Conservation (phyloP, 2,797 vertebrate genomes). For the Neosilurus hyrtlii region DNA sequence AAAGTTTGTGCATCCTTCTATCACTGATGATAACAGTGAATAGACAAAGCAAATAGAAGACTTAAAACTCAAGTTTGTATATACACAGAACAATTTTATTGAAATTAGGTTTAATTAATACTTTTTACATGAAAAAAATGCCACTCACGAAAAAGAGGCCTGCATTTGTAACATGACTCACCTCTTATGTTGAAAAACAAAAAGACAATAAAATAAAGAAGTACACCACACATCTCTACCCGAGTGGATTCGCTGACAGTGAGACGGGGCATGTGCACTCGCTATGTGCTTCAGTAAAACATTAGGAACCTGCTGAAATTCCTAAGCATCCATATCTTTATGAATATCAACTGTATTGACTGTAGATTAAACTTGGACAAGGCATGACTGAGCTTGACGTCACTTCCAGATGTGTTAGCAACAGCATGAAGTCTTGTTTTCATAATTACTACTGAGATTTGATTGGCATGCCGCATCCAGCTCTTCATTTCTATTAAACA, state of each 20-base stretch:
- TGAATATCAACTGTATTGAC: neutral
- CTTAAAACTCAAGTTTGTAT: conserved; percentile 50
- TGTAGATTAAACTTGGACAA: neutral
- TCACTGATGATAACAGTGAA: neutral
- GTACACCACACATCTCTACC: conserved; percentile 1
- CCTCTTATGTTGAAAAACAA: conserved; percentile 52
- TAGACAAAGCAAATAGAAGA: neutral
- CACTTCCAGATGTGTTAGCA: neutral
- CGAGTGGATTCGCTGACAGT: neutral
- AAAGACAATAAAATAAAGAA: neutral
- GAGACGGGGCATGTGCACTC: conserved; percentile 7
- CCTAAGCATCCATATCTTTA: neutral
- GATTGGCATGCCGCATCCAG: neutral
- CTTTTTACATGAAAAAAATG: conserved; percentile 71
- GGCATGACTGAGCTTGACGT: neutral
- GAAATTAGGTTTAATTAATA: conserved; percentile 68
- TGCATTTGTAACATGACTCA: conserved; percentile 64
- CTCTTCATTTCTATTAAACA: neutral
- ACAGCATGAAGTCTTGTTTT: neutral
- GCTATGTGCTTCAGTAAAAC: conserved; percentile 43
- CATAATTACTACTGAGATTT: neutral
- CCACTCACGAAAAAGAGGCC: conserved; percentile 68
- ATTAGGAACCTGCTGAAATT: conserved; percentile 33
- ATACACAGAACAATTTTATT: conserved; percentile 74
- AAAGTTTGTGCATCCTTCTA: neutral